Evolutionary conservation across 2,888 invertebrate genomes (phyloP).

Genomic region (Leucophora obtusa): DNA sequence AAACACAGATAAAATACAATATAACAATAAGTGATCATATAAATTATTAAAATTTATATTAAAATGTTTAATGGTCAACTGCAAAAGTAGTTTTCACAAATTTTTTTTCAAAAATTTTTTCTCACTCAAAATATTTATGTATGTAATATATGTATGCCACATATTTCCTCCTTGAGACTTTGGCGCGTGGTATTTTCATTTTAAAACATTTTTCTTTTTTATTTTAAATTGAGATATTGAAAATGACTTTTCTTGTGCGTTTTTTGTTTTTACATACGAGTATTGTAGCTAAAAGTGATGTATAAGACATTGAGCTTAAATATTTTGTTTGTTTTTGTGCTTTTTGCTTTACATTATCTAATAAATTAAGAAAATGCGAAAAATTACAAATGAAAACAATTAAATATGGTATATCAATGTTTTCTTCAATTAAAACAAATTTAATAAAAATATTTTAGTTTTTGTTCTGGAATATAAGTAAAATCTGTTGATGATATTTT

Average conservation of each 20-base stretch:
- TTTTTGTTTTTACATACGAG: conserved; percentile 24
- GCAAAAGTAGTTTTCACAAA: conserved; percentile 20
- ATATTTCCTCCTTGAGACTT: conserved; percentile 59
- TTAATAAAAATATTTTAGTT: neutral
- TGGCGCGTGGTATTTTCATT: conserved; percentile 54
- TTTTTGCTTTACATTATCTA: neutral
- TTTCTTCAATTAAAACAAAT: neutral
- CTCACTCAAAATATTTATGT: neutral
- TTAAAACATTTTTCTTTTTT: neutral
- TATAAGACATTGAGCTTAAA: conserved; percentile 2
- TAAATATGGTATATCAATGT: neutral
- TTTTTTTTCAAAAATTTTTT: too few species aligned
- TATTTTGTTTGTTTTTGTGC: neutral
- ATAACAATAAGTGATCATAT: conserved; percentile 12
- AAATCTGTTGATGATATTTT: neutral
- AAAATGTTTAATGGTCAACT: conserved; percentile 16
- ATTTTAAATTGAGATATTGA: conserved; percentile 30
- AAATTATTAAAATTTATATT: conserved; percentile 24
- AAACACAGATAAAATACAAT: conserved; percentile 18
- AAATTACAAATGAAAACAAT: neutral
- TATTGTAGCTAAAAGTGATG: conserved; percentile 14
- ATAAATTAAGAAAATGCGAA: neutral
- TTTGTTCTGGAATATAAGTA: neutral
- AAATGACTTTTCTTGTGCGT: conserved; percentile 13
- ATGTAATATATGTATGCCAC: conserved; percentile 15